Evolutionary conservation across 2,797 vertebrate genomes (phyloP), one percentile per base, ranked within the genome.

Genomic region (Danio albolineatus): DNA sequence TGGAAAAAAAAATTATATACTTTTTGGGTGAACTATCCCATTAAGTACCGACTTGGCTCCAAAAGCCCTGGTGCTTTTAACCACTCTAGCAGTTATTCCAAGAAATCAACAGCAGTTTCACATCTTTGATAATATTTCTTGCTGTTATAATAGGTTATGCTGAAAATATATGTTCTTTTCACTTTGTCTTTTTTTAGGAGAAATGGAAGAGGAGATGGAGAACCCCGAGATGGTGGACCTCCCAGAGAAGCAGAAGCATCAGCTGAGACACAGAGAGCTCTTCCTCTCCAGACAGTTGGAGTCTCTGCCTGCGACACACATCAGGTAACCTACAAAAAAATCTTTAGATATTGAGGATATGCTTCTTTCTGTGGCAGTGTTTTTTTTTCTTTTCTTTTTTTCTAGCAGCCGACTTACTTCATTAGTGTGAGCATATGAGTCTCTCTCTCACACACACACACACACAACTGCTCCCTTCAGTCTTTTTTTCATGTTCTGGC

Each of bases 181-280:
- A 82, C 79, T 87, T 85, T 86, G 57, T 72, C 78, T 60, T 79
- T 28, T 8, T 51, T n/a, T 87, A 99, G 98, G 96, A 86, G 98
- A 99, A 91, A 92, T 96, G 88, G 98, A 99, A 88, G 98, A 99
- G 87, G 98, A 99, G 90, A 95, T 98, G 95, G 98, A 99, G 91
- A 98, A 97, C 85, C 95, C 96, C 1, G 97, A 98, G 91, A 95
- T 98, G 92, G 89, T 95, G 21, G 96, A 97, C 85, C 94, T 99
- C 80, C 96, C 97, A 0, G 98, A 99, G 89, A 98, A 98, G 89
- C 95, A 97, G 81, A 97, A 96, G 81, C 98, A 99, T 90, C 98
- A 99, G 90, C 92, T 99, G 74, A 91, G 97, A 85, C 98, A 99
- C 89, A 90, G 98, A 87, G 98, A 99, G 89, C 92, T 99, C 62